Base-by-base conservation (phyloP, 2,888 invertebrate species). In the Actias luna region DNA sequence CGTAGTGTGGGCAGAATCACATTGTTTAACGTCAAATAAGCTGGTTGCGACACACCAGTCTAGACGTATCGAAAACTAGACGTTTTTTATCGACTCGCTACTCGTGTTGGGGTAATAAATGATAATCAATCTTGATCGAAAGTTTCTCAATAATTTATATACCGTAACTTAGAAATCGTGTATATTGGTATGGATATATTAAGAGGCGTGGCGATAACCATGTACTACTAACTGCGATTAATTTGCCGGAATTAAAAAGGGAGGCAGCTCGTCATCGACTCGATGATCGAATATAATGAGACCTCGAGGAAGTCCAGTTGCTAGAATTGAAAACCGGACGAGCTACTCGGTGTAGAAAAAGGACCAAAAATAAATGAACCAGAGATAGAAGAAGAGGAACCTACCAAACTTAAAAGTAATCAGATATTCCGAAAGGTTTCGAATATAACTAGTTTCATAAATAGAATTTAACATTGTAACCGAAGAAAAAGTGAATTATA, bases 31-130 rank as follows among this genome's bases (percentile, higher is more conserved):
- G 73, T 74, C 73, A 66, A 16, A 55, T n/a, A 55, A 55, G 59
- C 4, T 25, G 46, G 59, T 83, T 83, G 82, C 84, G 78, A 82
- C 78, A 86, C 75, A 71, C 69, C 63, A 67, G 84, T 85, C 86
- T 87, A 87, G 86, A 87, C 85, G 74, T 70, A 82, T 80, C 78
- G 79, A 74, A 76, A 81, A 78, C 77, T 79, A 83, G 82, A 84
- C 85, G 79, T 82, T 85, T 86, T 83, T 87, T 85, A 76, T 74
- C 67, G 70, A 72, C 65, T 72, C 76, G 78, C 77, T 78, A 76
- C 79, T 79, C 73, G 77, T 77, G 70, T 64, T 64, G 65, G 65
- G 82, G 68, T 73, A 77, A 79, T 79, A 78, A 75, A 77, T 76
- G 77, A 74, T 77, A 71, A 85, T 84, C 81, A 79, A 84, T 85